Base-by-base conservation (phyloP, 2,113 vertebrate species). In the Pseudorhombus dupliciocellatus region DNA sequence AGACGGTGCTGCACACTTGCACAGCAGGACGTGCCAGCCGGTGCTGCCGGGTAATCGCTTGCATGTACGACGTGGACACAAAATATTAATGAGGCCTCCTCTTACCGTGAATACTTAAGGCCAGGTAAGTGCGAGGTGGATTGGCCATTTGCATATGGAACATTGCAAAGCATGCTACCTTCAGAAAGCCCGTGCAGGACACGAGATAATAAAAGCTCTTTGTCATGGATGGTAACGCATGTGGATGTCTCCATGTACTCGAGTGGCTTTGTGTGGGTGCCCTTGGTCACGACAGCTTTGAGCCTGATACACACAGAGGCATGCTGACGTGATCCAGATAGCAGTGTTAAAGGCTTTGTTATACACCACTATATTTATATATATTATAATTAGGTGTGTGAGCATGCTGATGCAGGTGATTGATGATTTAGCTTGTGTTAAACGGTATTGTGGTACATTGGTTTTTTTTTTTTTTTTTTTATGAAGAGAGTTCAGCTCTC, bases 81-180 rank as follows among this genome's bases (percentile, higher is more conserved):
- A 69, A 83, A 79, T 86, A 77, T 84, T 85, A 79, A 85, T 75
- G 63, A 20, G 22, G 31, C 21, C 54, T 59, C 60, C 73, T 80
- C 30, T 69, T 66, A 68, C 25, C 69, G 42, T 76, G 53, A 85
- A 85, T 85, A 75, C 52, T 74, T 85, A 79, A 84, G 62, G 40
- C 14, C 48, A 73, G 64, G 57, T 69, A 79, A 84, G 81, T 79
- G 66, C 81, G 73, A 64, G 34, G 37, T n/a, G 10, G 52, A 44
- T 7, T 11, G 2, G 0, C n/a, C 18, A 71, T 78, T 73, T 69
- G 57, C 37, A 74, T 67, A 9, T 28, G 7, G 70, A 42, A 26
- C 25, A 28, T 61, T 56, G 18, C 50, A 9, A 28, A 28, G 14
- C 25, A 58, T 18, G 7, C 21, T 54, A 25, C 42, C 66, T 64